A percentile compares a stretch with the other conserved stretches of the same genome.
These are phyloP conservation scores for Dioctria linearis DNA, from an alignment of 2,888 invertebrate species.

Conservation along the genomic window DNA sequence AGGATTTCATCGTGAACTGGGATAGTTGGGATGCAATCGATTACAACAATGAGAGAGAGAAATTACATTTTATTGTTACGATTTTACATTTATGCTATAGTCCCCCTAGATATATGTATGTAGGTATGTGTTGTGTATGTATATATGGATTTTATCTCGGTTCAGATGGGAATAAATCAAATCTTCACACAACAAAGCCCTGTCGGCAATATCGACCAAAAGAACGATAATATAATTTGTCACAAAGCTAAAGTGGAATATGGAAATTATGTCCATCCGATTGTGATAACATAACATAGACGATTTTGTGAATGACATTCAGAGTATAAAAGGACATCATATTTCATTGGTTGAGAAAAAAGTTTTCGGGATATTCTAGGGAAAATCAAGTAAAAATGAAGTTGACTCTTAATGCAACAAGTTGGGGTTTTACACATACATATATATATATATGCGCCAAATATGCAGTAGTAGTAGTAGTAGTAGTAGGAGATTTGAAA, in stretches of 20 bases:
- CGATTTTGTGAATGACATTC: constrained; percentile 1
- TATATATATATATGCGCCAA: too few species aligned
- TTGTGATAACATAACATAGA: constrained; percentile 12
- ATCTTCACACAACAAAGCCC: neutral
- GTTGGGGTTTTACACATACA: too few species aligned
- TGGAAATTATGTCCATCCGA: constrained; percentile 1
- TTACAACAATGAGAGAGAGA: constrained; percentile 14
- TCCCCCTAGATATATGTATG: too few species aligned
- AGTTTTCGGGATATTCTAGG: too few species aligned
- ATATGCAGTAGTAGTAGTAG: too few species aligned
- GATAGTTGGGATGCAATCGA: constrained; percentile 24
- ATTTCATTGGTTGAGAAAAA: too few species aligned
- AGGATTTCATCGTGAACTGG: constrained; percentile 6
- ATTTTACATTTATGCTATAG: neutral
- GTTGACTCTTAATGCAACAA: too few species aligned
- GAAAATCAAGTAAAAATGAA: too few species aligned
- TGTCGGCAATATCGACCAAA: neutral
- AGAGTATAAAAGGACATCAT: neutral
- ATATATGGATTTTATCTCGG: too few species aligned
- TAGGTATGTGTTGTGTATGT: too few species aligned
- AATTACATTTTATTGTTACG: constrained; percentile 22
- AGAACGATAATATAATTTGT: constrained; percentile 24
- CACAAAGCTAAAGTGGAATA: constrained; percentile 10
- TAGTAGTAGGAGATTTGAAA: too few species aligned
- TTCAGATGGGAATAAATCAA: constrained; percentile 17